Evolutionary conservation across 2,797 vertebrate genomes (phyloP).

Genomic region (Columba guinea): DNA sequence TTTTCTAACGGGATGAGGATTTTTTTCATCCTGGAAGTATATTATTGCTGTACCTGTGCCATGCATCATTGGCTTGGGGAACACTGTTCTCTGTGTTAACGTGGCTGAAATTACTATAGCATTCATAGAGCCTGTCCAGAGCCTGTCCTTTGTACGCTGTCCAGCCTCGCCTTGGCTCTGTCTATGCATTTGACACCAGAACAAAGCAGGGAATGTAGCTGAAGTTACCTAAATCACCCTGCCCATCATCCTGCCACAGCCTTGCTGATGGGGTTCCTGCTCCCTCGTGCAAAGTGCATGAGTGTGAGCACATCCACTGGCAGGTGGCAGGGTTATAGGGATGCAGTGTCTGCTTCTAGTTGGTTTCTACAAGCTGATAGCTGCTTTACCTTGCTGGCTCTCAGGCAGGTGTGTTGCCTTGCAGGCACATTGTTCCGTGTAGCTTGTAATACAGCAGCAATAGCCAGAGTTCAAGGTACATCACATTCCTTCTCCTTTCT

Average conservation of each 20-base stretch:
- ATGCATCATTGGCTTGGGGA: not conserved
- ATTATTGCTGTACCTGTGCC: not conserved
- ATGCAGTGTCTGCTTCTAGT: not conserved
- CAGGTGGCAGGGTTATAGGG: not conserved
- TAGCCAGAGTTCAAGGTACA: not conserved
- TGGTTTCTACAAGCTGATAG: not conserved
- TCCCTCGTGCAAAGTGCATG: not conserved
- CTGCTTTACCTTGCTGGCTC: not conserved
- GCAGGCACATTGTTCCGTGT: not conserved
- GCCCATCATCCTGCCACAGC: not conserved
- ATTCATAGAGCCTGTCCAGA: no score
- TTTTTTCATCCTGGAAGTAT: not conserved
- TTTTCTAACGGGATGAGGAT: not conserved
- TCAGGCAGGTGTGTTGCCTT: not conserved
- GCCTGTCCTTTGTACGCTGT: not conserved
- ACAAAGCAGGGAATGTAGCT: not conserved
- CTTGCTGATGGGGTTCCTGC: not conserved
- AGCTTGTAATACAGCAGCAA: no score
- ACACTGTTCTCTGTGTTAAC: no score
- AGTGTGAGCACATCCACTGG: not conserved
- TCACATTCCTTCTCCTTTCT: not conserved
- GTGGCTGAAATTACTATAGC: not conserved
- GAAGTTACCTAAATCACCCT: not conserved
- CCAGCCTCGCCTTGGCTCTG: not conserved
- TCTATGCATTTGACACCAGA: not conserved